Conservation (phyloP, 2,888 invertebrate species). For the Celastrina argiolus region DNA sequence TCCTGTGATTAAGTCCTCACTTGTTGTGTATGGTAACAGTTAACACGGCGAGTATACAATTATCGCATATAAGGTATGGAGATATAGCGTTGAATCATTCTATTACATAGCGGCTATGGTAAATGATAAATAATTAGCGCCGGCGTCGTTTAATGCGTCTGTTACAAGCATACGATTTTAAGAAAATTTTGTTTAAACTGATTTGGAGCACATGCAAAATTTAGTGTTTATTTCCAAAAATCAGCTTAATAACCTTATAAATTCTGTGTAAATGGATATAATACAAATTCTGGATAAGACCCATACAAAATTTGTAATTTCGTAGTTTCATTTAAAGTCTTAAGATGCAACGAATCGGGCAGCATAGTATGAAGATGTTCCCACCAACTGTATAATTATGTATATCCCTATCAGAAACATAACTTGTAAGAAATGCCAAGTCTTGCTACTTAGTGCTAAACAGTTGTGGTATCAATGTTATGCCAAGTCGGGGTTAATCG, state of each 20-base stretch:
- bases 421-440: no score
- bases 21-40: neutral
- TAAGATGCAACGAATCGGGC: neutral
- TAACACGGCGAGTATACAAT: neutral
- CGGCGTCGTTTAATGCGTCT: neutral
- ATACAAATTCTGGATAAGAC: no score
- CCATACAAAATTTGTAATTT: neutral
- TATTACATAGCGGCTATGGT: neutral
- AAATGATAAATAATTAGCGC: slow-evolving; percentile 10
- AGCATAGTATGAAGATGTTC: no score
- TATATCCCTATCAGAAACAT: no score
- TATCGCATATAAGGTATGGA: neutral
- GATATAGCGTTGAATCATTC: neutral
- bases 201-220: neutral
- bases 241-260: neutral
- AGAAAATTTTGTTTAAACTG: neutral
- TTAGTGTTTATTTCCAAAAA: no score
- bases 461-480: no score
- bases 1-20: neutral
- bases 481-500: no score
- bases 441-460: no score
- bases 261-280: neutral
- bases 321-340: neutral
- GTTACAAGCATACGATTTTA: neutral
- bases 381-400: no score